Percentiles rank a stretch among this genome's conserved stretches.
phyloP scores from a whole-genome alignment of 2,797 vertebrate species.

The Monodelphis domestica region DNA sequence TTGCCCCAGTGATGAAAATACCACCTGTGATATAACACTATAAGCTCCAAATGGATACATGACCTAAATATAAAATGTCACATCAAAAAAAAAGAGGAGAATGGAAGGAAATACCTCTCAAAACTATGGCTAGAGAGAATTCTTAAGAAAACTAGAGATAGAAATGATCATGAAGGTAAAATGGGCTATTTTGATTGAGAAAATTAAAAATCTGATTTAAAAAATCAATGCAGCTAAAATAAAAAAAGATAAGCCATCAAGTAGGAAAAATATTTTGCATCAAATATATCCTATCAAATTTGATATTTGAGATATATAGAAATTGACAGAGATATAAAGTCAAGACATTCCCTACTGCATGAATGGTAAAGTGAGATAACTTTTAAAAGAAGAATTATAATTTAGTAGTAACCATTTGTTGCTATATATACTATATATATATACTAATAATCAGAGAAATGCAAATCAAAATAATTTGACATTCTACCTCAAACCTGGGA shows the following conservation, averaged over 20 bases:
- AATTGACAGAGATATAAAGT: not conserved
- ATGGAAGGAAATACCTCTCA: not conserved
- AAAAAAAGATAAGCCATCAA: not conserved
- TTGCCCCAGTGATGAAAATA: conserved; percentile 6
- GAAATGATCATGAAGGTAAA: not conserved
- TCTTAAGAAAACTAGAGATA: not conserved
- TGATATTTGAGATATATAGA: not conserved
- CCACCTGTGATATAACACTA: conserved; percentile 4
- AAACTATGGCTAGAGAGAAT: not conserved
- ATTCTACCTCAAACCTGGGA: not conserved
- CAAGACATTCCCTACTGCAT: not conserved
- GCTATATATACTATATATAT: too few relatives aligned
- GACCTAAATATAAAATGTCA: conserved; percentile 7
- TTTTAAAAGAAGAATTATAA: not conserved
- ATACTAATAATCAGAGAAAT: not conserved
- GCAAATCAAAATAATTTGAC: not conserved
- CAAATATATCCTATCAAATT: not conserved
- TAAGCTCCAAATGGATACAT: conserved; percentile 9
- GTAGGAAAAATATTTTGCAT: not conserved
- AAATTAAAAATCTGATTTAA: not conserved
- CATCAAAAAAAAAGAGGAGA: not conserved
- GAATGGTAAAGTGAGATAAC: not conserved
- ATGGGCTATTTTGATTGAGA: not conserved
- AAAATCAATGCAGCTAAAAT: conserved; percentile 1
- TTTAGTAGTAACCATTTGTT: not conserved